A percentile compares a stretch with the other conserved stretches of the same genome.
phyloP scores from a whole-genome alignment of 2,888 invertebrate species.

The Xestia ashworthii region DNA sequence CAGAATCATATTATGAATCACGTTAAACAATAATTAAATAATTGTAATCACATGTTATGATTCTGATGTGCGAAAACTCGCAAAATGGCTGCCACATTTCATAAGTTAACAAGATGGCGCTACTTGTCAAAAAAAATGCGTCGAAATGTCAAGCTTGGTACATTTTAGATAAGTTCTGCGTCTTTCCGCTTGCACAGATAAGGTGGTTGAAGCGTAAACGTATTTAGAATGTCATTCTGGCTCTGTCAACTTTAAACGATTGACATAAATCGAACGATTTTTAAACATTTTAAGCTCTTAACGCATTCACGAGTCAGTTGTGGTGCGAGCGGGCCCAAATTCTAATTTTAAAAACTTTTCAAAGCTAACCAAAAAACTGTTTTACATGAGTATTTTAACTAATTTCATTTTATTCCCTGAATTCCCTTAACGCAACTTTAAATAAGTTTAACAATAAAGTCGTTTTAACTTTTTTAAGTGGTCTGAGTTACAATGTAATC shows the following conservation, averaged over 20 bases:
- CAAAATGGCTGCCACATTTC: too few species aligned
- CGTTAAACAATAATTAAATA: too few species aligned
- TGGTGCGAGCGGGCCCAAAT: neutral
- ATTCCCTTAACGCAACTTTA: constrained; percentile 24
- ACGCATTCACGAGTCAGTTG: neutral
- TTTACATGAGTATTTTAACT: constrained; percentile 13
- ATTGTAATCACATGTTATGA: too few species aligned
- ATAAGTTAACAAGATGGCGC: neutral
- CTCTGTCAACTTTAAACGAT: neutral
- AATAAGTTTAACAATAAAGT: constrained; percentile 36
- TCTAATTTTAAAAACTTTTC: neutral
- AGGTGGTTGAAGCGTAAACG: neutral
- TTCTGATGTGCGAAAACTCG: too few species aligned
- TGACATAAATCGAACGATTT: neutral
- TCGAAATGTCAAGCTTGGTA: neutral
- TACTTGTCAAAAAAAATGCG: neutral
- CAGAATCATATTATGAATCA: too few species aligned
- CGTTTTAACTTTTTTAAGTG: constrained; percentile 54
- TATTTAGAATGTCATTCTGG: neutral
- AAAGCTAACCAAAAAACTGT: neutral
- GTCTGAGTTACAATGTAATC: constrained; percentile 40
- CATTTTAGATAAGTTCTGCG: neutral
- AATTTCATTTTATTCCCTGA: constrained; percentile 14
- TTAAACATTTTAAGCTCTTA: neutral
- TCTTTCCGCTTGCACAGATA: neutral